phyloP scores from a whole-genome alignment of 2,888 invertebrate genomes.

The Romanomermis culicivorax region DNA sequence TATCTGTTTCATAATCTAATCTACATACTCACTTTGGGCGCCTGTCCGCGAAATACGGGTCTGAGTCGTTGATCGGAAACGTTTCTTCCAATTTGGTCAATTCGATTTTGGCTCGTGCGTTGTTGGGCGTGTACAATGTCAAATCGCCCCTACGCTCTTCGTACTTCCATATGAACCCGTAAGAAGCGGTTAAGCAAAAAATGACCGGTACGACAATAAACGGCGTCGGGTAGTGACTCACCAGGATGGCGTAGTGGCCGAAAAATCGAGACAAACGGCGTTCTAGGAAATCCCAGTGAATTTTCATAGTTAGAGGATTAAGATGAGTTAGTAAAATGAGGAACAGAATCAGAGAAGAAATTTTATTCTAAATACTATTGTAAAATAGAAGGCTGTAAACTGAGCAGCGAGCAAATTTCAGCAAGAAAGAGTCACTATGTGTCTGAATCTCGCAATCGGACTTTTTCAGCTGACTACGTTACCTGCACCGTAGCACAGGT shows the following conservation, averaged over 20 bases:
- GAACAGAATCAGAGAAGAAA: too few species aligned
- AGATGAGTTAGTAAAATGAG: too few species aligned
- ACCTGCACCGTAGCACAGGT: too few species aligned
- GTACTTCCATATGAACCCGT: conserved; percentile 17
- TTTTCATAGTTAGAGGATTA: too few species aligned
- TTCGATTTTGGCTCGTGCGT: conserved; percentile 22
- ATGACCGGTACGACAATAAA: conserved; percentile 23
- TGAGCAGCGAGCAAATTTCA: too few species aligned
- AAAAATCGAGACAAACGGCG: not conserved
- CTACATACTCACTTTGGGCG: conserved; percentile 24
- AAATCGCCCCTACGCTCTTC: conserved; percentile 26
- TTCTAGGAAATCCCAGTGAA: not conserved
- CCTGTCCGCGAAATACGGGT: conserved; percentile 25
- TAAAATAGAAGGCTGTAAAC: too few species aligned
- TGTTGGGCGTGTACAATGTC: conserved; percentile 25
- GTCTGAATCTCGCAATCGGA: too few species aligned
- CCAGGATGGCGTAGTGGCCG: conserved; percentile 1
- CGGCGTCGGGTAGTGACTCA: conserved; percentile 15
- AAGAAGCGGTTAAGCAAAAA: conserved; percentile 17
- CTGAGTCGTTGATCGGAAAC: conserved; percentile 26
- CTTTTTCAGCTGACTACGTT: too few species aligned
- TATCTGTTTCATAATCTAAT: conserved; percentile 27
- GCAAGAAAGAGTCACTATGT: too few species aligned
- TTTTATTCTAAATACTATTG: too few species aligned
- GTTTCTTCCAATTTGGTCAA: conserved; percentile 19